A percentile compares a stretch with the other conserved stretches of the same genome.
Evolutionary conservation across 2,888 invertebrate species (phyloP).

Genomic region (Nycteola revayana): DNA sequence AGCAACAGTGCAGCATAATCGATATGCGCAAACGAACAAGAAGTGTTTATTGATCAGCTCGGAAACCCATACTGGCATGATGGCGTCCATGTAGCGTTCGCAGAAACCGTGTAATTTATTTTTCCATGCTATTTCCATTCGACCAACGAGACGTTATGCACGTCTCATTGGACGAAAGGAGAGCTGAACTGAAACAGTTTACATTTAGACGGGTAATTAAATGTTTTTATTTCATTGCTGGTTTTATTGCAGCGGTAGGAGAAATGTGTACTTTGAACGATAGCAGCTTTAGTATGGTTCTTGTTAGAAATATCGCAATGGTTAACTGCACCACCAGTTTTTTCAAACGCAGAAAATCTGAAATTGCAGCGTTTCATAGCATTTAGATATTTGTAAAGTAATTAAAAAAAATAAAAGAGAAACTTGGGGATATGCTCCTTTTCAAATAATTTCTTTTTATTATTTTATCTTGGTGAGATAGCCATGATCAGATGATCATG

Average conservation of each 20-base stretch:
- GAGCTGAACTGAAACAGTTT: constrained; percentile 63
- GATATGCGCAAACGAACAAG: too few relatives aligned
- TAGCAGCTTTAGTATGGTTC: constrained; percentile 18
- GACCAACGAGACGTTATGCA: constrained; percentile 55
- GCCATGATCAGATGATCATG: too few relatives aligned
- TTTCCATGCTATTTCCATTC: constrained; percentile 60
- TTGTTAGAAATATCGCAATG: too few relatives aligned
- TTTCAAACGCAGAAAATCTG: too few relatives aligned
- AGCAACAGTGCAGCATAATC: too few relatives aligned
- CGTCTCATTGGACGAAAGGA: too few relatives aligned
- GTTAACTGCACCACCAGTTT: too few relatives aligned
- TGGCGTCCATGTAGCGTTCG: constrained; percentile 12
- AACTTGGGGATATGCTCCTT: too few relatives aligned
- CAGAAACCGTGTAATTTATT: constrained; percentile 47
- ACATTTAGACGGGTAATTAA: constrained; percentile 66
- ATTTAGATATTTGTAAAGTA: constrained; percentile 17
- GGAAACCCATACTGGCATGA: constrained; percentile 17
- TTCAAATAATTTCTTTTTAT: too few relatives aligned
- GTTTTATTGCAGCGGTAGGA: constrained; percentile 57
- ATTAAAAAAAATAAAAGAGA: too few relatives aligned
- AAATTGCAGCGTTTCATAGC: background rate
- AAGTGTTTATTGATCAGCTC: constrained; percentile 19
- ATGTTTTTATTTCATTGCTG: constrained; percentile 63
- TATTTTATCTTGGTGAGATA: too few relatives aligned
- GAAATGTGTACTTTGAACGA: constrained; percentile 42